Evolutionary conservation across 2,888 invertebrate genomes (phyloP), one percentile per base, ranked within the genome.

Genomic region (Calliphora vomitoria): DNA sequence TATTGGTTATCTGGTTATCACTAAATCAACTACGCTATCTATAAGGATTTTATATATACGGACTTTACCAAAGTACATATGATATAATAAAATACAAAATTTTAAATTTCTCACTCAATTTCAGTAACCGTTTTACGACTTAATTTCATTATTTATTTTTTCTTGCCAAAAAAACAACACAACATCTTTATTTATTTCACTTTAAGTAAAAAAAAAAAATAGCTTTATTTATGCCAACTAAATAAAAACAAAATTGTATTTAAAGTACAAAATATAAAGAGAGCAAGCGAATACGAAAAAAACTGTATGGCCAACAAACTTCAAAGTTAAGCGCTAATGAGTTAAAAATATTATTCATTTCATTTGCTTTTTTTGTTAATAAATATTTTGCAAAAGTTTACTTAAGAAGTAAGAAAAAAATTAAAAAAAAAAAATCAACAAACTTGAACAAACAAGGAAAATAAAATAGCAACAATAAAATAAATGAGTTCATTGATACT

Each of bases 251-350:
- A 25, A 66, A 31, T 55, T 35, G 25, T 68, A 64, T 66, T 68
- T 68, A 13, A 58, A 82, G 53, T 53, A 53, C 62, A 76, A 64
- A 55, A 69, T 53, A 31, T 38, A 60, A 74, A 15, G 58, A 35
- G 41, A 55, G 18, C 71, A 53, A 71, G 50, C 15, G 13, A 72
- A 75, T 25, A 58, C 38, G n/a, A 62, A 62, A 20, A 47, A n/a
- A 62, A 62, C 41, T 47, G 50, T 25, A 31, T 66, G 20, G 60
- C 25, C 76, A 82, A 53, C 31, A 79, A 44, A 85, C 87, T 85
- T 87, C 85, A 87, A 87, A 85, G 82, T 55, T 50, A 55, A 87
- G 82, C 87, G 87, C 87, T 87, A 87, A 87, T 85, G 87, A 87
- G 79, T 82, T 85, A 41, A 75, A 31, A 66, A 41, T 60, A 50